Percentiles rank a stretch among this genome's conserved stretches.
Conservation (phyloP, 1,140 invertebrate genomes). For the Oedothorax gibbosus region DNA sequence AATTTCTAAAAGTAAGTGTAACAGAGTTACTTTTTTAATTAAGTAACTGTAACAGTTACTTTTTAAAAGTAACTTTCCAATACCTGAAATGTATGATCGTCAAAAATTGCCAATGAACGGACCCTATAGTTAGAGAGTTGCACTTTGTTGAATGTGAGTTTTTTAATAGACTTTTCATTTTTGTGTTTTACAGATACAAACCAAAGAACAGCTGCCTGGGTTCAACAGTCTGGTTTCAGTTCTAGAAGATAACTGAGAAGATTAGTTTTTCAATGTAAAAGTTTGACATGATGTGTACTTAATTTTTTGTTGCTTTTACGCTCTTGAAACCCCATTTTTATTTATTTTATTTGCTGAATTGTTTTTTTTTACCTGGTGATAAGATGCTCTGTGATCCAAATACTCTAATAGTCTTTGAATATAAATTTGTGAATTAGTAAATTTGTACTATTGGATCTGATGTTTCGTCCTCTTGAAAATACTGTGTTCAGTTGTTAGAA, state of each 20-base stretch:
- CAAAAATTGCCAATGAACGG: too few relatives aligned
- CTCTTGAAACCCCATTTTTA: background rate
- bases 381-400: conserved; percentile 19
- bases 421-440: background rate
- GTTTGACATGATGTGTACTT: conserved; percentile 16
- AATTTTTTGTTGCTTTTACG: conserved; percentile 4
- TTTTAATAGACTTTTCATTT: background rate
- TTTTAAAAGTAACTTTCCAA: too few relatives aligned
- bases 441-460: conserved; percentile 13
- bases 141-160: background rate
- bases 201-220: background rate
- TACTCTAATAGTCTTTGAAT: background rate
- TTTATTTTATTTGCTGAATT: background rate
- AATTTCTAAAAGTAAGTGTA: too few relatives aligned
- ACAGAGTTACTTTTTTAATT: too few relatives aligned
- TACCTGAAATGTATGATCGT: too few relatives aligned
- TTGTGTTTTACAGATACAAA: background rate
- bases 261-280: background rate
- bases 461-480: background rate
- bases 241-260: background rate
- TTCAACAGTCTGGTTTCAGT: background rate
- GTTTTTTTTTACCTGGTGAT: conserved; percentile 23
- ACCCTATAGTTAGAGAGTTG: too few relatives aligned
- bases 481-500: conserved; percentile 6
- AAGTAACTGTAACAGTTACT: too few relatives aligned